Evolutionary conservation across 2,113 vertebrate genomes (phyloP), one percentile per base, ranked within the genome.

Genomic region (Gasterosteus nipponicus): DNA sequence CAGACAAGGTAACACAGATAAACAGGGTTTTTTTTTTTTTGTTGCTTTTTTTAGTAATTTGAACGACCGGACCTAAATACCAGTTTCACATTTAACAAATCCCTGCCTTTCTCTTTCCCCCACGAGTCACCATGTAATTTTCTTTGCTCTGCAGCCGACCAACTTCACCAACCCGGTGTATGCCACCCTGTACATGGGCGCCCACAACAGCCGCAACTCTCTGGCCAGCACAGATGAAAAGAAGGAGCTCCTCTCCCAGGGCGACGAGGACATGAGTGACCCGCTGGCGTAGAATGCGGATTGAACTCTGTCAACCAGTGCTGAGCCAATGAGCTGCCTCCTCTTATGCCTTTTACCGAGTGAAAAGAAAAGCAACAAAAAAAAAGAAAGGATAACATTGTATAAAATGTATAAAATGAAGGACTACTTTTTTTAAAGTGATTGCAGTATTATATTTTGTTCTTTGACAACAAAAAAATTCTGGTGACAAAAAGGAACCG

Each of bases 341-440:
- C 86, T 93, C 81, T 77, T 91, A 91, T 91, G 93, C 93, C 93
- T 94, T 49, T 94, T 91, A 89, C 86, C 85, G 88, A 86, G 85
- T 69, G 79, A 89, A 88, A 92, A 91, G 84, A 93, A 93, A 87
- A 88, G 80, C 90, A 92, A 92, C 89, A 90, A 90, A 85, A 75
- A 81, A 87, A 86, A 73, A 81, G 82, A 87, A 89, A 81, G 70
- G 68, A 86, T 93, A 95, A 94, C 92, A 94, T 94, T 98, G 97
- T 98, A 97, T 94, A 97, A 97, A 97, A 93, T 97, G 96, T 97
- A 97, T 95, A 98, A 97, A 93, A 97, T 96, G 95, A 97, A 97
- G 97, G 96, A 97, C 95, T 97, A 97, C 95, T 98, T 98, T 56
- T 98, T 98, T 95, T 35, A 1, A 98, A 97, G 96, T 98, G 96